Base-by-base conservation (phyloP, 2,113 vertebrate species). In the Pomatostomus ruficeps region DNA sequence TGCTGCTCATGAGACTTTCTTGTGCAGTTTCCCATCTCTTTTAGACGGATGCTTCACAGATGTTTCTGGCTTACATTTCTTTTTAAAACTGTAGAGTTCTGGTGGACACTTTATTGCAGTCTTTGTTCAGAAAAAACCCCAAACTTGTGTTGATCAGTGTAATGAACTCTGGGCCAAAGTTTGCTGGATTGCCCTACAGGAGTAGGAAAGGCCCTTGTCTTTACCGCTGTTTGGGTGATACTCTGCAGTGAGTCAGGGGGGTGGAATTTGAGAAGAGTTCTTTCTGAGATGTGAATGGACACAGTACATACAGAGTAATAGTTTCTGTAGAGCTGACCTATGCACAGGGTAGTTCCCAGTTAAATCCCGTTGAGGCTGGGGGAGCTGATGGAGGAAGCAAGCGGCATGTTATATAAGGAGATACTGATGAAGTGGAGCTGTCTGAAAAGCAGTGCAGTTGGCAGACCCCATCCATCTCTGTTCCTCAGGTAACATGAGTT, bases 1-100 rank as follows among this genome's bases (percentile, higher is more conserved):
- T 20, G 20, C 33, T 66, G 16, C 2, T 1, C 0, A 0, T 51
- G 61, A 59, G 48, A 17, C n/a, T 63, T 49, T 22, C 17, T 42
- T 25, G 18, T 55, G 52, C 36, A 51, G 31, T 74, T 62, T 55
- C 29, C 43, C 0, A 0, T 71, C 33, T 63, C 35, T 67, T 75
- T 42, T 18, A 11, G 40, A 81, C 0, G 3, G 25, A 45, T n/a
- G 14, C 38, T 74, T 88, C n/a, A 59, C n/a, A 68, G 31, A 33
- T 58, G 9, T 36, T 85, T 74, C 51, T 75, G 43, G 14, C n/a
- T 88, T 59, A 57, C 4, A 1, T 70, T 91, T 71, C 29, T 85
- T 87, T 76, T 55, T 25, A 31, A 71, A 81, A 67, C 46, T 78
- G 4, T 33, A 43, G 16, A 21, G 17, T 85, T 77, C 31, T 54